Conservation (phyloP, 2,888 invertebrate species). For the Bombyx huttoni region DNA sequence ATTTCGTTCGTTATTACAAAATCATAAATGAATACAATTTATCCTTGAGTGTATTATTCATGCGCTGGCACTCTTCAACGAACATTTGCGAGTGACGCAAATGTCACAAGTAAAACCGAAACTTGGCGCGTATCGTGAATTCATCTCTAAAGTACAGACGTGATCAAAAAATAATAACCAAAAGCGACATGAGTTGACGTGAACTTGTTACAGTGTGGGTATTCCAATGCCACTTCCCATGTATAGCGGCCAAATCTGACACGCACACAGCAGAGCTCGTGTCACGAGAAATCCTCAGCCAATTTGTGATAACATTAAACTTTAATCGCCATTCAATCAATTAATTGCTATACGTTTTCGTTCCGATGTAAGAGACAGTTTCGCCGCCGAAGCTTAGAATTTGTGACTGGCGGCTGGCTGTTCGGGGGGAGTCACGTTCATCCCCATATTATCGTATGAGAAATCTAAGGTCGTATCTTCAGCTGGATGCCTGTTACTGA, state of each 20-base stretch:
- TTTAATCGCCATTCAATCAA: background rate
- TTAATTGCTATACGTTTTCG: background rate
- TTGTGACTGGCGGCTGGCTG: constrained; percentile 44
- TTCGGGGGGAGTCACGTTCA: constrained; percentile 77
- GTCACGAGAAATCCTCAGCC: no score
- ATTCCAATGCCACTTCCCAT: no score
- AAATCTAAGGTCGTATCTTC: constrained; percentile 84
- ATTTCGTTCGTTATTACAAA: background rate
- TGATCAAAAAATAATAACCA: background rate
- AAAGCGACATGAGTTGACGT: no score
- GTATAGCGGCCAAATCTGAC: no score
- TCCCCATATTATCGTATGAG: constrained; percentile 84
- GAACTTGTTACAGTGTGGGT: no score
- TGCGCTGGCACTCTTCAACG: background rate
- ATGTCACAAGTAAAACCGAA: background rate
- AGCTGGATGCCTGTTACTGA: constrained; percentile 80
- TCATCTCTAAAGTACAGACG: background rate
- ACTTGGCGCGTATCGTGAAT: background rate
- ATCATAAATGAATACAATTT: background rate
- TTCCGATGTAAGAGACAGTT: constrained; percentile 20
- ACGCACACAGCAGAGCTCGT: no score
- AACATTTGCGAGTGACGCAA: background rate
- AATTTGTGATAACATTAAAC: no score
- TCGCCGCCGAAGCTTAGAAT: constrained; percentile 41
- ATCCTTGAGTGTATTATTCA: background rate